Base-by-base conservation (phyloP, 2,888 invertebrate genomes). In the Drosophila testacea region DNA sequence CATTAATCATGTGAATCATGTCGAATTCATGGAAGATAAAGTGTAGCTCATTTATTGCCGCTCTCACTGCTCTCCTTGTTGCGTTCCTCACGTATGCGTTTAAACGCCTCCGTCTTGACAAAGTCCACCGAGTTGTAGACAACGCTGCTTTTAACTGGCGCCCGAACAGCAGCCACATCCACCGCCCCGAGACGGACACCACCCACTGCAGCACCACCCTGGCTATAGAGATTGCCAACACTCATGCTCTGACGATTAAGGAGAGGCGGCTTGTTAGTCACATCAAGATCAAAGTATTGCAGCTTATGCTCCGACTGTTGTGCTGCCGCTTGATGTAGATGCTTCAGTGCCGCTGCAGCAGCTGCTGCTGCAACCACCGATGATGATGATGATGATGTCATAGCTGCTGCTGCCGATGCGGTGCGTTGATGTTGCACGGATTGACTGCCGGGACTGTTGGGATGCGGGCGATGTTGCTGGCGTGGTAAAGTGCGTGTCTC, bases 111-210 rank as follows among this genome's bases (percentile, higher is more conserved):
- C 0, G 98, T 98, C 93, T 98, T 98, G 56, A 97, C 93, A 93
- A 98, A 98, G 93, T 98, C 98, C 0, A 98, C 98, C 1, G 96
- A 97, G 92, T 98, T 97, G 92, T 98, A 98, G 7, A 97, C 97
- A 0, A 96, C 94, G 59, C 91, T 88, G 73, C 93, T 93, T 72
- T 92, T 92, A 39, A 92, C 91, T 30, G 93, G 92, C n/a, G 92
- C 92, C 62, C 93, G 92, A 28, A 92, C 90, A 13, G 92, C 90
- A 13, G 92, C 92, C 44, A 92, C 90, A 66, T 92, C 91, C 0
- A 92, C 88, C 0, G 92, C 90, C 4, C 91, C 73, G 41, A 83
- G 59, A 22, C 77, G 73, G 52, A 56, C 34, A 32, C 75, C 79
- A 72, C 70, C 68, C 7, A 83, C 69, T 1, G 81, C 85, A 0